Evolutionary conservation across 1,140 invertebrate species (phyloP), one percentile per base, ranked within the genome.

Genomic region (Cherax destructor): DNA sequence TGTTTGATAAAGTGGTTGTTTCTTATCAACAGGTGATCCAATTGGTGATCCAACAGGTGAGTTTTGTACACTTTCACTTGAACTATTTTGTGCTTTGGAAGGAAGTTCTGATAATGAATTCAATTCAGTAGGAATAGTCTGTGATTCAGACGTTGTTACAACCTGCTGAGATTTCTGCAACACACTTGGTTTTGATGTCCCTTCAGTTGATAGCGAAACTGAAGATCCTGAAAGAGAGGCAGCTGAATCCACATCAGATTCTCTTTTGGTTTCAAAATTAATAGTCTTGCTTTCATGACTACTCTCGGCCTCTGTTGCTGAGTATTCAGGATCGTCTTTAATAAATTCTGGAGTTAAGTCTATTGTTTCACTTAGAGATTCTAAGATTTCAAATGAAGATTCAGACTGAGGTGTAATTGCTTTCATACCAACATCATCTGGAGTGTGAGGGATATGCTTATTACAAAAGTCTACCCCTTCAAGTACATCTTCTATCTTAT

Each of bases 321-420:
- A 61, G 47, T 61, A 24, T 6, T 85, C 79, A 13, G 69, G 21
- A n/a, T 78, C 84, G 1, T 86, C 78, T 49, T 47, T 86, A 7
- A 50, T 56, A 4, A 86, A 84, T 24, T 86, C 85, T 16, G 59
- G 21, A 5, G 65, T 91, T 24, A 91, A 56, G 49, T 91, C 90
- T 11, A 87, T 65, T 10, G 86, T 89, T 83, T 92, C 92, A 80
- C 92, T 93, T 21, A 89, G 50, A 24, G 92, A 92, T 50, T 93
- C 92, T 5, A 93, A 30, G n/a, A 93, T 91, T 61, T 93, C 92
- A 84, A 93, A 93, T 24, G 92, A 93, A 10, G 92, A 92, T 59
- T 93, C 92, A 0, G 92, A 93, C 49, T 86, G 91, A 13, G 92
- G 92, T 77, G 90, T 86, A 10, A 86, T 24, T 13, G 74, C n/a